These are phyloP conservation scores for Chouioia cunea DNA, from an alignment of 2,888 invertebrate species.

Conservation along the genomic window DNA sequence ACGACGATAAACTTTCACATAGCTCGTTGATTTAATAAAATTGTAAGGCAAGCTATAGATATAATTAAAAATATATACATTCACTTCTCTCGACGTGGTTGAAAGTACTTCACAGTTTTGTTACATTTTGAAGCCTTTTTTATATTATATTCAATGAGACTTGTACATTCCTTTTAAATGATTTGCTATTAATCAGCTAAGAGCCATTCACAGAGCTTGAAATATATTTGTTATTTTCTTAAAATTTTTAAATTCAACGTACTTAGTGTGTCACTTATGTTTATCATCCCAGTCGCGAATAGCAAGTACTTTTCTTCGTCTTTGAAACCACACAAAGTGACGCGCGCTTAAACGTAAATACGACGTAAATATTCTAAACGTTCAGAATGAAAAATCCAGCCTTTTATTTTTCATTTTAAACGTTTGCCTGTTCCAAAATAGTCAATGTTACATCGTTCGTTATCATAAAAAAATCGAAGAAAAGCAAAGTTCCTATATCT, in stretches of 20 bases:
- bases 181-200: slow-evolving; percentile 7
- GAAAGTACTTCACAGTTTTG: too few relatives aligned
- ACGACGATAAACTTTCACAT: too few relatives aligned
- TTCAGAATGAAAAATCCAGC: slow-evolving; percentile 28
- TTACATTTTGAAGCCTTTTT: too few relatives aligned
- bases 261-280: slow-evolving; percentile 14
- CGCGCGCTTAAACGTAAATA: slow-evolving; percentile 11
- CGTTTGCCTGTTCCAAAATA: slow-evolving; percentile 3
- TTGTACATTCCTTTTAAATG: too few relatives aligned
- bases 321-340: slow-evolving; percentile 13
- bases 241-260: slow-evolving; percentile 44
- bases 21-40: too few relatives aligned
- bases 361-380: not conserved
- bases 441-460: slow-evolving; percentile 8
- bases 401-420: slow-evolving; percentile 31
- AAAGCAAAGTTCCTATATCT: not conserved
- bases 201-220: slow-evolving; percentile 27
- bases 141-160: too few relatives aligned
- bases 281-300: slow-evolving; percentile 35
- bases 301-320: slow-evolving; percentile 19
- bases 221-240: slow-evolving; percentile 19
- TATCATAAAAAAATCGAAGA: not conserved
- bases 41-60: too few relatives aligned
- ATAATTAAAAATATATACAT: too few relatives aligned
- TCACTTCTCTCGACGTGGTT: too few relatives aligned